Base-by-base conservation (phyloP, 2,888 invertebrate genomes). In the Eulithis testata region DNA sequence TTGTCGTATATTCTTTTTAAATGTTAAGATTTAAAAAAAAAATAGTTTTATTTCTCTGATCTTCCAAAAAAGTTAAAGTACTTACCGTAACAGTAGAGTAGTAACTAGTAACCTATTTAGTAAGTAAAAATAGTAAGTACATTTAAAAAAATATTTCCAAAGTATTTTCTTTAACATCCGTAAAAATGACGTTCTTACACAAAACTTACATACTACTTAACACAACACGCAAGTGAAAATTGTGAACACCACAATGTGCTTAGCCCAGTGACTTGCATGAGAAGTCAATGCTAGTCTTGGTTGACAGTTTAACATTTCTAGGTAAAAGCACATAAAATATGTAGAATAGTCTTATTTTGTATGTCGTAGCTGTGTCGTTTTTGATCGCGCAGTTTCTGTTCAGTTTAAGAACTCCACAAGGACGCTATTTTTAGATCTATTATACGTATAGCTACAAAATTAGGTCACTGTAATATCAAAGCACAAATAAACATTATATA, bases 281-380 rank as follows among this genome's bases (percentile, higher is more conserved):
- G 56, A 63, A 66, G 40, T 53, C 49, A 37, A 14, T 47, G 58
- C 11, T 53, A n/a, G 37, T 54, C n/a, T 47, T 9, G 1, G 21
- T 14, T 36, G 50, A 61, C 47, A 60, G 52, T 60, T 63, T 56
- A 12, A 56, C 51, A 66, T 63, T 63, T 66, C 63, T 66, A 63
- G 47, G 62, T 54, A 54, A 57, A 47, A 51, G 12, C 21, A 21
- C 21, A 21, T 21, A 21, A 21, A 21, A 21, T 21, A 4, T 49
- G 31, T 31, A 21, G 49, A 6, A 7, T 6, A 21, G 21, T 0
- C n/a, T 44, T 59, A 55, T 37, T 54, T 11, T 44, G 43, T 4
- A 36, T 40, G 40, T 47, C 11, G 52, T 52, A 6, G 31, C 43
- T 56, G 9, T 51, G 14, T 56, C 21, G 50, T 44, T 62, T 21